Evolutionary conservation across 30 jellyfish, hydroid and myxozoan genomes (phyloP), one percentile per base, ranked within the genome.

Genomic region (Hydractinia echinata): DNA sequence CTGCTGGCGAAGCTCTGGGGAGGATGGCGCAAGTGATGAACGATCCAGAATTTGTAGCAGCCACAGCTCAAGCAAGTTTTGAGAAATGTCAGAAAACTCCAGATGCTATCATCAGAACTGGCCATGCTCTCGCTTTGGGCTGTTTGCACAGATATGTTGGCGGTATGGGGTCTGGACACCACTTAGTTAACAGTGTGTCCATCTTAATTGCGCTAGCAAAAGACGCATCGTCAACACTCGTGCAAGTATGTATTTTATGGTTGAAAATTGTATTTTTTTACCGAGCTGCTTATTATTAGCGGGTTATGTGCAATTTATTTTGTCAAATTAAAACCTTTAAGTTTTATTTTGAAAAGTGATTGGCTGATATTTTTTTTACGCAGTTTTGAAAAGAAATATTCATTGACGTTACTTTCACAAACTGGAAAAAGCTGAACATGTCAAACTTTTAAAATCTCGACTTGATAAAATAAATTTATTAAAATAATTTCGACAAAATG

Each of bases 81-180:
- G 99, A 93, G 69, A 93, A 87, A 73, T 95, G 97, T 18, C 95
- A 93, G 66, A 93, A 95, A 54, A 95, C 96, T 1, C 84, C 97
- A 7, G 99, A 93, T 76, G 96, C 94, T 62, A 79, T 81, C 8
- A 81, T 95, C 72, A 82, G 99, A 58, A 89, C 99, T 1, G 99
- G 99, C 20, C 99, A 93, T 81, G 95, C 99, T 16, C 82, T 93
- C 66, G 96, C 99, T 10, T 79, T 93, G 1, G 99, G 99, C 11
- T 93, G 99, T 79, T 71, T 93, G 82, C 99, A 93, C 61, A 91
- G 99, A 30, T 93, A 93, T 84, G 99, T 93, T 51, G 99, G 99
- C 20, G 99, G 99, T 4, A 93, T 93, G 99, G 99, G 96, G 5
- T 93, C 99, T 49, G 99, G 99, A 58, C 96, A 93, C 53, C 96